These are phyloP conservation scores for Anaspis maculata DNA, from an alignment of 2,888 invertebrate species.

Conservation along the genomic window DNA sequence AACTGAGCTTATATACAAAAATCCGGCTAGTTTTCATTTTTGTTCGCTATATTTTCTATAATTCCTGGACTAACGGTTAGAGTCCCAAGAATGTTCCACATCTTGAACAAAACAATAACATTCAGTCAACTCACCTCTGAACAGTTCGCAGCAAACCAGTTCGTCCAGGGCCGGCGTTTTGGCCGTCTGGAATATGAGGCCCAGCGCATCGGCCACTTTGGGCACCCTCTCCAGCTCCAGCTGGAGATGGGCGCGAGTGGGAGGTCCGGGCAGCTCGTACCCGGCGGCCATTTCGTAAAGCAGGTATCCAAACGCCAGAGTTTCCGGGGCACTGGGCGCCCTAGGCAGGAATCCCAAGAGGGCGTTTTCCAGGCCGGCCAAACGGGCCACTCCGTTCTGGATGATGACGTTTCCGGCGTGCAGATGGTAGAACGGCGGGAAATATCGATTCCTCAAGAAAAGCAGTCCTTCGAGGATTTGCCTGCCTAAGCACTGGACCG, in stretches of 20 bases:
- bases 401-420: conserved; percentile 87
- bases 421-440: conserved; percentile 78
- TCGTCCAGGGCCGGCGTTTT: conserved; percentile 71
- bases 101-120: too few relatives aligned
- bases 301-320: conserved; percentile 71
- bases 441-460: conserved; percentile 79
- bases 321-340: conserved; percentile 50
- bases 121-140: too few relatives aligned
- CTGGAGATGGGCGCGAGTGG: conserved; percentile 63
- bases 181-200: conserved; percentile 64
- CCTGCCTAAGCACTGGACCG: conserved; percentile 78
- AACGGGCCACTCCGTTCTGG: conserved; percentile 84
- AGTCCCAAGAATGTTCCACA: too few relatives aligned
- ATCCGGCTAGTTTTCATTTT: too few relatives aligned
- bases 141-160: conserved; percentile 73
- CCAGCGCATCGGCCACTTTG: conserved; percentile 69
- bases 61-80: too few relatives aligned
- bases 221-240: conserved; percentile 63
- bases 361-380: conserved; percentile 82
- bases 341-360: conserved; percentile 65
- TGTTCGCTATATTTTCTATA: too few relatives aligned
- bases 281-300: conserved; percentile 90
- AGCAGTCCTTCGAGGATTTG: conserved; percentile 81
- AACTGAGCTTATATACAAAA: too few relatives aligned
- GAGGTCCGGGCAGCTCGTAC: conserved; percentile 67